Evolutionary conservation across 1,140 invertebrate species (phyloP), one percentile per base, ranked within the genome.

Genomic region (Apis cerana): DNA sequence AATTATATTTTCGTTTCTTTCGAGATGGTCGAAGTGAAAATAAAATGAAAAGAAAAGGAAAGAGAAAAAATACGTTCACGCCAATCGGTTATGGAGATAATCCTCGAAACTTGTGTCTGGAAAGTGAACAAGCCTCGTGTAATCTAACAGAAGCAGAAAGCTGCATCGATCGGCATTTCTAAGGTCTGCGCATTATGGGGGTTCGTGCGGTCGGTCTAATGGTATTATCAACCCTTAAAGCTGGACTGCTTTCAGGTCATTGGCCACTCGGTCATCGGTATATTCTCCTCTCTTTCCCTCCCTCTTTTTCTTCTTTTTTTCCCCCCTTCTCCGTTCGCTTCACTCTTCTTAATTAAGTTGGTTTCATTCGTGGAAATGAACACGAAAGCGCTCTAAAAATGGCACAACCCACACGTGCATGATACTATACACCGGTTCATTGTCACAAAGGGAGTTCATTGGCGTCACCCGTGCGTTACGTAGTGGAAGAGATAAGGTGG

Each of bases 171-270:
- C 77, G 62, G 72, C 80, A 87, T 84, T 84, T 81, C 85, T 87
- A 83, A 54, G 81, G 79, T 84, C 70, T 81, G 80, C 59, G 68
- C 68, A 72, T 85, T 85, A 81, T 85, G 84, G 87, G 75, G 67
- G 76, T 77, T 79, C 21, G 52, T 86, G 82, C 67, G 88, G 82
- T 74, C 21, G 67, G 64, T 59, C 68, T 83, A 77, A 85, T 85
- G 85, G 83, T 69, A 89, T 90, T 89, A 90, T 88, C 88, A 84
- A 83, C 88, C 75, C 78, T 67, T 84, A 83, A 86, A 71, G 56
- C 64, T 58, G 70, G 67, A 58, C 67, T 56, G 48, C 54, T 48
- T 65, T 59, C 56, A 71, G 88, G 89, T 90, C 90, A 59, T 69
- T 75, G 86, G 59, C 89, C 90, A 85, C 71, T 68, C 89, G 15